These are phyloP conservation scores for Mustela nigripes DNA, from an alignment of 2,113 vertebrate species.

Conservation along the genomic window DNA sequence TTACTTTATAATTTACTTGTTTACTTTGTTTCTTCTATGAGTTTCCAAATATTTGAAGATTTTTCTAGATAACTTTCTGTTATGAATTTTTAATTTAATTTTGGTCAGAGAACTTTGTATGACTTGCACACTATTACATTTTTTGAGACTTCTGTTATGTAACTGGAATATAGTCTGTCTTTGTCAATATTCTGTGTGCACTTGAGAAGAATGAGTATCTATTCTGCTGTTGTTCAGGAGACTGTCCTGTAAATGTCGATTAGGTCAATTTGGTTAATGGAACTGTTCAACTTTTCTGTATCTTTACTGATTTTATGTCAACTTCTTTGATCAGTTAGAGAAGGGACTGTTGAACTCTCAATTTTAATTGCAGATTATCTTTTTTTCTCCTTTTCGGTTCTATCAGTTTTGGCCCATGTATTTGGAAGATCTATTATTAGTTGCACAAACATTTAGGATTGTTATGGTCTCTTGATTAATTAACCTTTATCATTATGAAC, in stretches of 20 bases:
- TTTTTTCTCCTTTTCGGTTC: neutral
- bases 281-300: neutral
- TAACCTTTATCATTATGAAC: neutral
- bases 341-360: neutral
- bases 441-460: slow-evolving; percentile 9
- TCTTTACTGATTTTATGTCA: slow-evolving; percentile 29
- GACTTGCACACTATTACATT: neutral
- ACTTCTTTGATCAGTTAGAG: neutral
- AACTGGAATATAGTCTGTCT: neutral
- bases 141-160: neutral
- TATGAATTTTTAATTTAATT: slow-evolving; percentile 30
- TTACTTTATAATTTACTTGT: neutral
- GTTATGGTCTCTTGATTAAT: neutral
- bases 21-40: neutral
- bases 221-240: neutral
- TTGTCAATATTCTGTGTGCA: neutral
- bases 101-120: slow-evolving; percentile 16
- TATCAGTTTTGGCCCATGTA: neutral
- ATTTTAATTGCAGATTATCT: neutral
- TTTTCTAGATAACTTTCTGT: slow-evolving; percentile 1
- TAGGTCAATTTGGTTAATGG: neutral
- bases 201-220: neutral
- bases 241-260: neutral
- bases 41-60: slow-evolving; percentile 8
- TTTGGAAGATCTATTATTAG: slow-evolving; percentile 25